Evolutionary conservation across 2,113 vertebrate species (phyloP).

Genomic region (Myocastor coypus): DNA sequence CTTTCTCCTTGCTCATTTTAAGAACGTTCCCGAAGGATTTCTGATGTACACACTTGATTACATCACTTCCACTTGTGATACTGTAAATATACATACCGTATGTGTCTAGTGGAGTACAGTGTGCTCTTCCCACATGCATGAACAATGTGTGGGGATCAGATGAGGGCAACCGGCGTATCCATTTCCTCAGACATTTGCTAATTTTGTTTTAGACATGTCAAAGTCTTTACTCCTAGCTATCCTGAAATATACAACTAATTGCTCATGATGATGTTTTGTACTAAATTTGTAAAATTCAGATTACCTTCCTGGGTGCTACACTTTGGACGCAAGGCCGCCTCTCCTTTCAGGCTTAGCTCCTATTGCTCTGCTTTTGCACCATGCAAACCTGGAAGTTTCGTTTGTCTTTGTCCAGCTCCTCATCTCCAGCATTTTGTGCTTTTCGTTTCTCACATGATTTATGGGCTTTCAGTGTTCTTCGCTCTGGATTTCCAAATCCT

Average conservation of each 20-base stretch:
- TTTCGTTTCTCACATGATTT: background rate
- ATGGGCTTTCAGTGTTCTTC: background rate
- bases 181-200: background rate
- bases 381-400: rapidly evolving
- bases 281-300: conserved; percentile 2
- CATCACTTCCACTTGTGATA: background rate
- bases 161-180: background rate
- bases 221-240: background rate
- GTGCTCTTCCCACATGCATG: background rate
- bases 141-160: background rate
- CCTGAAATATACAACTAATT: background rate
- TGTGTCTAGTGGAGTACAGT: background rate
- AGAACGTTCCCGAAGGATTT: background rate
- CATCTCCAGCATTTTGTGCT: background rate
- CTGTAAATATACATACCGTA: background rate
- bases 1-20: background rate
- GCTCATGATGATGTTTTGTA: background rate
- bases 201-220: background rate
- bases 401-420: background rate
- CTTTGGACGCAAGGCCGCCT: too few species aligned
- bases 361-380: background rate
- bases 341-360: background rate
- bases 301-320: background rate
- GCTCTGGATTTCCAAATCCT: background rate
- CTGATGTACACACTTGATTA: background rate